Evolutionary conservation across 2,797 vertebrate species (phyloP).

Genomic region (Neopelma chrysocephalum): DNA sequence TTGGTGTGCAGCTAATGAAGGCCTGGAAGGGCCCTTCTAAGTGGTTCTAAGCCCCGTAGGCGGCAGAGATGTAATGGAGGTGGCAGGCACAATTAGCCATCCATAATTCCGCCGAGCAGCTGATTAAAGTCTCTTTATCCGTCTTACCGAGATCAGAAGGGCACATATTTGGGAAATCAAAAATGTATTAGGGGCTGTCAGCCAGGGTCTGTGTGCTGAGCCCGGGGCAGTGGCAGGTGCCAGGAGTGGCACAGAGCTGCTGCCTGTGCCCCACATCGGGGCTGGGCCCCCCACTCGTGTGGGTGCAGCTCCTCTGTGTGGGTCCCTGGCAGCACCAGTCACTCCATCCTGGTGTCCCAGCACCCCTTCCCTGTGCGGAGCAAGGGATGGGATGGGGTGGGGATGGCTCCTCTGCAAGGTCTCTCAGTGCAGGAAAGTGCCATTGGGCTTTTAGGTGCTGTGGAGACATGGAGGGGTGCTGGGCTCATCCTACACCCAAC

Average conservation of each 20-base stretch:
- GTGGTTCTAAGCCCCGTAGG: neutral
- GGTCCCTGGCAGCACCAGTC: neutral
- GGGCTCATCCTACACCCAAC: neutral
- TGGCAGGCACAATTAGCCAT: conserved; percentile 70
- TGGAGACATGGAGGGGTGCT: rapidly evolving
- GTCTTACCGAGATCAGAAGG: conserved; percentile 54
- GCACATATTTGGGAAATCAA: conserved; percentile 32
- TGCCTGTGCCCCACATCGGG: rapidly evolving
- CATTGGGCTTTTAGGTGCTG: neutral
- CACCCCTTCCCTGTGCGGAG: neutral
- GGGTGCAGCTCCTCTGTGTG: rapidly evolving
- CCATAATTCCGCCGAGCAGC: conserved; percentile 67
- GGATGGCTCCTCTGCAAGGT: neutral
- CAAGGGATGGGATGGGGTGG: neutral
- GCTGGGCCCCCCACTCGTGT: rapidly evolving
- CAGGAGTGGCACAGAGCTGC: neutral
- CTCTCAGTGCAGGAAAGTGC: neutral
- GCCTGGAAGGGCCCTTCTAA: conserved; percentile 29
- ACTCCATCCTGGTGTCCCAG: no score
- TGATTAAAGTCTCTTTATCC: conserved; percentile 71
- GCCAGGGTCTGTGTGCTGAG: neutral
- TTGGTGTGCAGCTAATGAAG: conserved; percentile 75
- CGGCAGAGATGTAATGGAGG: conserved; percentile 52
- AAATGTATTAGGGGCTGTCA: conserved; percentile 27
- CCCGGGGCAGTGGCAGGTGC: neutral